These are phyloP conservation scores for Thripadectes ignobilis DNA, from an alignment of 2,797 vertebrate genomes.

Conservation along the genomic window DNA sequence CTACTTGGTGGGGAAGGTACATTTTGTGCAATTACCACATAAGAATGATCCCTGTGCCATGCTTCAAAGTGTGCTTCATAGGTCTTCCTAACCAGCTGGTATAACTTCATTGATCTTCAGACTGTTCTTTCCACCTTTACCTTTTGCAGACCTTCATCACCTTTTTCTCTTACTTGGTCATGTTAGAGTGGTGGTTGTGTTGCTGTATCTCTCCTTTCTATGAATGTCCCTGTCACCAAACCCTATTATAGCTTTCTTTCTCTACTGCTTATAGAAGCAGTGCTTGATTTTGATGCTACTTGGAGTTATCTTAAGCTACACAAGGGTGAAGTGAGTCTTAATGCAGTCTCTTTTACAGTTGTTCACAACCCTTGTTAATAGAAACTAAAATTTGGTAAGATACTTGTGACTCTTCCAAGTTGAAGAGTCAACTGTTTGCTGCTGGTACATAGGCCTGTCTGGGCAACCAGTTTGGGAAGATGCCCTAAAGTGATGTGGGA, in stretches of 20 bases:
- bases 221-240: neutral
- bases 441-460: neutral
- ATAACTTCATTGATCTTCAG: neutral
- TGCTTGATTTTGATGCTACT: neutral
- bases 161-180: neutral
- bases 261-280: neutral
- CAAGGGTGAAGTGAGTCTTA: neutral
- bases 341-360: neutral
- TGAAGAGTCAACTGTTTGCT: neutral
- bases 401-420: neutral
- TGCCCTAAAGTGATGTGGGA: accelerated
- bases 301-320: neutral
- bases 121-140: neutral
- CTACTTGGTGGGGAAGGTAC: neutral
- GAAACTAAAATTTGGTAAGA: neutral
- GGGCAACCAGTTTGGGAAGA: neutral
- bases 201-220: neutral
- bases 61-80: neutral
- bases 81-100: neutral
- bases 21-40: neutral
- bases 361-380: neutral
- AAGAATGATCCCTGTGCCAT: neutral
- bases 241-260: neutral
- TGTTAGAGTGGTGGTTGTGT: neutral
- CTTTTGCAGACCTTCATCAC: neutral